Percentiles rank a stretch among this genome's conserved stretches.
Evolutionary conservation across 2,113 vertebrate genomes (phyloP).

Genomic region (Nothocercus julius): DNA sequence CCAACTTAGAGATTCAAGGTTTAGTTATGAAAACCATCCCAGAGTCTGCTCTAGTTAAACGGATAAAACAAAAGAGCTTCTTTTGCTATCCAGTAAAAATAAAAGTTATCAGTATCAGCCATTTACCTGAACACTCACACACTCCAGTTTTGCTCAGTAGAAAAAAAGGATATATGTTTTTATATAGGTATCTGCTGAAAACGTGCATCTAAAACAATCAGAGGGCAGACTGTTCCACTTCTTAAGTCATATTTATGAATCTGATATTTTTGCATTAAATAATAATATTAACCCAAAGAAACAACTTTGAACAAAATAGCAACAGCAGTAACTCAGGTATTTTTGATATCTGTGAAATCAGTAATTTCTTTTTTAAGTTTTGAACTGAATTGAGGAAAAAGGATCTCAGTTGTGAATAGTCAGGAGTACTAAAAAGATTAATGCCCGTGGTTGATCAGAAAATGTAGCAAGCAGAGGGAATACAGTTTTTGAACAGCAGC

Average conservation of each 20-base stretch:
- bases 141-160: neutral
- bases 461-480: neutral
- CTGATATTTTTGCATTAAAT: neutral
- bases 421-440: neutral
- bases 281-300: neutral
- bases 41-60: neutral
- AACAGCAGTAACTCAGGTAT: neutral
- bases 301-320: neutral
- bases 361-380: neutral
- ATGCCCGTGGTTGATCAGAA: neutral
- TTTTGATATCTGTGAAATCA: neutral
- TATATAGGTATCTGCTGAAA: neutral
- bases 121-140: neutral
- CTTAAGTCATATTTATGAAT: neutral
- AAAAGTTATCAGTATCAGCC: neutral
- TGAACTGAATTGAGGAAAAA: neutral
- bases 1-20: neutral
- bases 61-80: neutral
- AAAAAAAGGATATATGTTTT: neutral
- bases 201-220: neutral
- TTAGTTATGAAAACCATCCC: neutral
- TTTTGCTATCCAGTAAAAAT: neutral
- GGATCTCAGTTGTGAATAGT: neutral
- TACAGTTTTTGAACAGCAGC: neutral
- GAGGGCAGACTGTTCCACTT: neutral